Evolutionary conservation across 2,113 vertebrate genomes (phyloP).

Genomic region (Callipepla squamata): DNA sequence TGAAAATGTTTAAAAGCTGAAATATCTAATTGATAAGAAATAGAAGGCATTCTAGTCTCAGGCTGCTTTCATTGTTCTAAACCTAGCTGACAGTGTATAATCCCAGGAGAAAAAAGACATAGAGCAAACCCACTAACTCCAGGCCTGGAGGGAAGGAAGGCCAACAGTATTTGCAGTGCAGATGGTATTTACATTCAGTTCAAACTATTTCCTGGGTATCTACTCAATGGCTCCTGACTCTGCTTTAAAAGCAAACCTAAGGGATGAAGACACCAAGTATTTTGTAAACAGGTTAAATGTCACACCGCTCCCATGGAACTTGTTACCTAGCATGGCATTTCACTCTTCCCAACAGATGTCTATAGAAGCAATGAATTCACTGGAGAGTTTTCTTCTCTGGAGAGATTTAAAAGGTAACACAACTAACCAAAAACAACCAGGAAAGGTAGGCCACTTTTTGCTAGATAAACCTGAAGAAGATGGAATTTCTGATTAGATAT

Average conservation of each 20-base stretch:
- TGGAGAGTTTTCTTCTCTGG: no score
- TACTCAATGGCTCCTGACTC: not conserved
- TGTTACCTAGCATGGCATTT: not conserved
- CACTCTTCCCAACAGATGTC: not conserved
- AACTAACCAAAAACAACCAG: not conserved
- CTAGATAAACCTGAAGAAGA: not conserved
- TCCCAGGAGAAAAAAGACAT: conserved; percentile 1
- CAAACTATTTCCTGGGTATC: not conserved
- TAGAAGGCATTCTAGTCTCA: not conserved
- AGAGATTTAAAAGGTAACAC: not conserved
- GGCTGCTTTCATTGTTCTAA: not conserved
- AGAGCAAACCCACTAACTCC: conserved; percentile 13
- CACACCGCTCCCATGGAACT: not conserved
- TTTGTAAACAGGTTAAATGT: conserved; percentile 17
- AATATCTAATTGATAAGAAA: not conserved
- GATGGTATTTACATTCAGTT: not conserved
- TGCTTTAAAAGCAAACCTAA: not conserved
- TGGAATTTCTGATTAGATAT: not conserved
- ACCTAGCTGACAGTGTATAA: not conserved
- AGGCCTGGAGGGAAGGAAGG: not conserved
- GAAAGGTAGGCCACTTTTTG: not conserved
- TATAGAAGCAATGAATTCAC: not conserved
- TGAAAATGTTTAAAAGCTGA: conserved; percentile 25
- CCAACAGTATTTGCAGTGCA: not conserved
- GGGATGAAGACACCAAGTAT: not conserved